These are phyloP conservation scores for Tricholauxania praeusta DNA, from an alignment of 2,888 invertebrate species.

Conservation along the genomic window DNA sequence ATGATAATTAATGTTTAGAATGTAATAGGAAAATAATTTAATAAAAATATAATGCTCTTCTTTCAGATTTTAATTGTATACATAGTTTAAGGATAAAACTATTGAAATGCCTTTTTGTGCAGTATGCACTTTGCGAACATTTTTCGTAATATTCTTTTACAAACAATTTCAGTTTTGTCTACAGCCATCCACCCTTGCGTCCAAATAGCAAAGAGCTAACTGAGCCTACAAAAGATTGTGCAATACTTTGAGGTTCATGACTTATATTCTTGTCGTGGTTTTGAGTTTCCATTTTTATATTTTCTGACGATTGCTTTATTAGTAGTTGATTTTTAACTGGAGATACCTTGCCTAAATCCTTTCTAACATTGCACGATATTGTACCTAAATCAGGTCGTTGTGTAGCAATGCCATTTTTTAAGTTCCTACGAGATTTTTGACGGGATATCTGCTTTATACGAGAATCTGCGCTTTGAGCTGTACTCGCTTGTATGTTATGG, in stretches of 20 bases:
- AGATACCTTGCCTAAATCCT: constrained; percentile 58
- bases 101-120: constrained; percentile 35
- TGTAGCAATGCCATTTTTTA: constrained; percentile 69
- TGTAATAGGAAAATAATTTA: too few relatives aligned
- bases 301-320: constrained; percentile 39
- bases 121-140: constrained; percentile 12
- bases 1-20: too few relatives aligned
- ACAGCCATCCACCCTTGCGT: constrained; percentile 85
- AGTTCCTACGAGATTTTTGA: constrained; percentile 69
- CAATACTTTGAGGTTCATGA: constrained; percentile 45
- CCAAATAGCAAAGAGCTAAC: constrained; percentile 85
- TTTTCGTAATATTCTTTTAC: background rate
- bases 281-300: constrained; percentile 34
- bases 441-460: constrained; percentile 70
- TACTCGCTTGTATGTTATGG: constrained; percentile 30
- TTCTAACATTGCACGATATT: constrained; percentile 66
- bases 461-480: constrained; percentile 57
- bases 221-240: constrained; percentile 77
- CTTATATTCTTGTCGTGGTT: constrained; percentile 38
- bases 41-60: too few relatives aligned
- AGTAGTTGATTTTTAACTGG: constrained; percentile 30
- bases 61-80: too few relatives aligned
- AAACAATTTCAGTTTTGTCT: constrained; percentile 55
- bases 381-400: constrained; percentile 74
- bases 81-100: too few relatives aligned